These are phyloP conservation scores for Heliconius congener DNA, from an alignment of 1,140 invertebrate species.

Conservation along the genomic window DNA sequence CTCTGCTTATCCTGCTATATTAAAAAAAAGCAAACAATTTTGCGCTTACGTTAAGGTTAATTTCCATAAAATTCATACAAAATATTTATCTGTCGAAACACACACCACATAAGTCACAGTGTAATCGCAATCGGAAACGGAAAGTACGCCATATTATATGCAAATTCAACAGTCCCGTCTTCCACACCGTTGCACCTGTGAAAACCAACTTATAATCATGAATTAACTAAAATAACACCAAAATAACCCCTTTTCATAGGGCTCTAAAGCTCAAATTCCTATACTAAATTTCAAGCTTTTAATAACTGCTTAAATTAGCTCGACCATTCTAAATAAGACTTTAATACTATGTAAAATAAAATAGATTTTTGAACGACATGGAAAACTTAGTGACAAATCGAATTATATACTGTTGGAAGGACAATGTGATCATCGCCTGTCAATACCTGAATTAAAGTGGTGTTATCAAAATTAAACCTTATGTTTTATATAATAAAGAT, in stretches of 20 bases:
- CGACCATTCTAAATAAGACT: conserved; percentile 11
- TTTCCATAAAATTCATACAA: neutral
- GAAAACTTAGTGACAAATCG: conserved; percentile 64
- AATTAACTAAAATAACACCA: conserved; percentile 30
- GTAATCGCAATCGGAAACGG: conserved; percentile 70
- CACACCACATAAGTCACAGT: conserved; percentile 36
- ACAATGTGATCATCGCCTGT: conserved; percentile 58
- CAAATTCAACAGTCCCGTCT: conserved; percentile 72
- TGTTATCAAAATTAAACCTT: conserved; percentile 41
- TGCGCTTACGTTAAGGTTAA: no score
- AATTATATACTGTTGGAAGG: conserved; percentile 68
- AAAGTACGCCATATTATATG: conserved; percentile 73
- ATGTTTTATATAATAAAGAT: conserved; percentile 29
- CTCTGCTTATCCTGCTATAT: neutral
- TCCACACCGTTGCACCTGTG: conserved; percentile 73
- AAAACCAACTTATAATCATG: conserved; percentile 59
- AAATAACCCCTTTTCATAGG: conserved; percentile 34
- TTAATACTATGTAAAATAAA: conserved; percentile 39
- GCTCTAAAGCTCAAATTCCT: conserved; percentile 26
- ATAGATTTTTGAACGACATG: conserved; percentile 45
- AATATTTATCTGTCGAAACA: conserved; percentile 20
- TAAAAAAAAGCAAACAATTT: neutral
- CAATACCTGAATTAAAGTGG: conserved; percentile 36
- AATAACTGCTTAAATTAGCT: conserved; percentile 18
- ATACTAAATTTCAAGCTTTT: conserved; percentile 12